phyloP scores from a whole-genome alignment of 2,797 vertebrate species.

The Rhabdomys pumilio region DNA sequence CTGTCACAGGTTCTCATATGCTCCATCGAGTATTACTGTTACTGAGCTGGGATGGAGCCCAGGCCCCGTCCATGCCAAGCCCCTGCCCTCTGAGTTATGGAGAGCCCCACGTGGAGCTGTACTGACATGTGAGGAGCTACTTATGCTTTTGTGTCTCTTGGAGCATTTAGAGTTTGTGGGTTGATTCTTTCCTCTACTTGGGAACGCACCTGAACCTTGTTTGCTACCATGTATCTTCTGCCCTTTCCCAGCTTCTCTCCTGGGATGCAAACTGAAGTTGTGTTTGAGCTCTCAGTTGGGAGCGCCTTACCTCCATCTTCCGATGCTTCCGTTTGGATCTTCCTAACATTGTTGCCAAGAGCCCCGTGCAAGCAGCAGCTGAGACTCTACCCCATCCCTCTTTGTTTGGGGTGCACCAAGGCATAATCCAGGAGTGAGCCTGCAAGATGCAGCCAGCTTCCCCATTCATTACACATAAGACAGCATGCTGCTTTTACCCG shows the following conservation, averaged over 20 bases:
- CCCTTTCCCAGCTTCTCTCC: neutral
- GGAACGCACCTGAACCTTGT: neutral
- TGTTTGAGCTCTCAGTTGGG: neutral
- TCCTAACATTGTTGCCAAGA: slow-evolving; percentile 1
- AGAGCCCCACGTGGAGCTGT: neutral
- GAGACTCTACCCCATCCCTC: neutral
- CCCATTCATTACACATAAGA: neutral
- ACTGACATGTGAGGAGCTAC: neutral
- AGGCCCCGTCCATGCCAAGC: neutral
- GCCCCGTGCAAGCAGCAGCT: neutral
- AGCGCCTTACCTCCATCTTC: neutral
- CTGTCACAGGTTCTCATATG: neutral
- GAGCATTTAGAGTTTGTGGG: slow-evolving; percentile 21
- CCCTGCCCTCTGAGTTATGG: neutral
- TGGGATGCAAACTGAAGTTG: neutral
- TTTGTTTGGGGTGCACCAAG: neutral
- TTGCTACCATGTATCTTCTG: neutral
- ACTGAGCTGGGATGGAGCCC: neutral
- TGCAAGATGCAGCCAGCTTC: neutral
- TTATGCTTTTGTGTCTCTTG: neutral
- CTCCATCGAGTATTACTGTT: neutral
- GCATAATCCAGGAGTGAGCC: neutral
- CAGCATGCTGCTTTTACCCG: neutral
- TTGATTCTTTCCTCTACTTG: slow-evolving; percentile 22
- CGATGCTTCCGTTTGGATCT: neutral